phyloP scores from a whole-genome alignment of 2,888 invertebrate species.

The Neocrepidodera transversa region DNA sequence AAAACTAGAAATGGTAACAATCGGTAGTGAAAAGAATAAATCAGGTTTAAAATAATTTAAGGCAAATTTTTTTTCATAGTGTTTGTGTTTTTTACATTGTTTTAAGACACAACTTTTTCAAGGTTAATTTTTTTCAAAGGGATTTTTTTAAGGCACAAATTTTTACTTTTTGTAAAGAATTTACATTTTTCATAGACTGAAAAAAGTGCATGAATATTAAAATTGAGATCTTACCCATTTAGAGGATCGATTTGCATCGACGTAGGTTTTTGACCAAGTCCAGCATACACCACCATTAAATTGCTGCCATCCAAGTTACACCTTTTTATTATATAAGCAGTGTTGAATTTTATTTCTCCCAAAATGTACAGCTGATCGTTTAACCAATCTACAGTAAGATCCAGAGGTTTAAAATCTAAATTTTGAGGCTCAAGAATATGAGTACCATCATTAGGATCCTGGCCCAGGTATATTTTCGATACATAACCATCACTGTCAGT shows the following conservation, averaged over 20 bases:
- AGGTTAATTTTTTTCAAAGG: not conserved
- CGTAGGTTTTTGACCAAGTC: constrained; percentile 73
- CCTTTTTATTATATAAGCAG: constrained; percentile 76
- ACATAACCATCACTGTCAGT: constrained; percentile 71
- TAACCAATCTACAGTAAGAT: constrained; percentile 88
- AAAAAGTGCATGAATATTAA: no score
- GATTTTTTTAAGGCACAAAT: no score
- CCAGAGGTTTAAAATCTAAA: constrained; percentile 71
- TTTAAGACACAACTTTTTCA: not conserved
- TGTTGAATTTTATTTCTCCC: constrained; percentile 67
- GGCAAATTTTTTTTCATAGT: no score
- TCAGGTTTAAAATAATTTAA: no score
- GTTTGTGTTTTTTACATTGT: no score
- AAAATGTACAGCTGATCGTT: constrained; percentile 84
- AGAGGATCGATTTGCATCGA: constrained; percentile 91
- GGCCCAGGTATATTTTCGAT: constrained; percentile 61
- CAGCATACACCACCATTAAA: constrained; percentile 73
- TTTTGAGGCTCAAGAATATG: constrained; percentile 67
- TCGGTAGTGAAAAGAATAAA: no score
- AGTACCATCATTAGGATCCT: constrained; percentile 36
- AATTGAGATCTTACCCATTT: constrained; percentile 72
- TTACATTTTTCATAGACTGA: no score
- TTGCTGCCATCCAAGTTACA: constrained; percentile 78
- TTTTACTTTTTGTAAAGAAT: no score
- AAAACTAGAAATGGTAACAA: no score